Evolutionary conservation across 2,888 invertebrate genomes (phyloP), one percentile per base, ranked within the genome.

Genomic region (Acanthopleura granulata): DNA sequence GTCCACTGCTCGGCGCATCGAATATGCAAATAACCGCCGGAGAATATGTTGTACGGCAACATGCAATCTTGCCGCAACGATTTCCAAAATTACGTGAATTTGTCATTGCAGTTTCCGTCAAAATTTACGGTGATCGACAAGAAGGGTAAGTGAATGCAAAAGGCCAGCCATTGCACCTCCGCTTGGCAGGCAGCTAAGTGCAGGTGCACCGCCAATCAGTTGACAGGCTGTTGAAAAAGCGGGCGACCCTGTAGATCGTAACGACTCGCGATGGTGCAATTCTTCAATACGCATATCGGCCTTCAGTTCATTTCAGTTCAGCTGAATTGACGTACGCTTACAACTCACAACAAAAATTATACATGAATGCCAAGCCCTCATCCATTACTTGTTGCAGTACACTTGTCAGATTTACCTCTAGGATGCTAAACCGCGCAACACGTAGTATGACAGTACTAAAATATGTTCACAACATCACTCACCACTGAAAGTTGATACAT

Each of bases 1-100:
- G 66, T 66, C 29, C 66, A 6, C 22, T 15, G 22, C 22, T 66
- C 22, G 22, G 66, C 66, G 66, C 66, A 66, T 66, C 66, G 16
- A 66, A 66, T 66, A 66, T 66, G 66, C 66, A 66, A 66, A 66
- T 66, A 66, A 27, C 66, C 66, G 66, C 66, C 66, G 29, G 1
- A 27, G 22, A 27, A 66, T 66, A 27, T 66, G 66, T 27, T 22
- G 66, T 66, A 66, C 66, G 66, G 66, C 66, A 66, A 66, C 66
- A 12, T 66, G 66, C 22, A 27, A 27, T 66, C 66, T 66, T 66
- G 29, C 66, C 25, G 66, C 66, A 66, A 22, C 29, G 66, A 66
- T 66, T 66, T 9, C 66, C 29, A 12, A 66, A 66, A 22, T 66
- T 66, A 66, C 66, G 25, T 66, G 25, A 66, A 66, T 66, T 66